Base-by-base conservation (phyloP, 2,113 vertebrate genomes). In the Papio anubis region DNA sequence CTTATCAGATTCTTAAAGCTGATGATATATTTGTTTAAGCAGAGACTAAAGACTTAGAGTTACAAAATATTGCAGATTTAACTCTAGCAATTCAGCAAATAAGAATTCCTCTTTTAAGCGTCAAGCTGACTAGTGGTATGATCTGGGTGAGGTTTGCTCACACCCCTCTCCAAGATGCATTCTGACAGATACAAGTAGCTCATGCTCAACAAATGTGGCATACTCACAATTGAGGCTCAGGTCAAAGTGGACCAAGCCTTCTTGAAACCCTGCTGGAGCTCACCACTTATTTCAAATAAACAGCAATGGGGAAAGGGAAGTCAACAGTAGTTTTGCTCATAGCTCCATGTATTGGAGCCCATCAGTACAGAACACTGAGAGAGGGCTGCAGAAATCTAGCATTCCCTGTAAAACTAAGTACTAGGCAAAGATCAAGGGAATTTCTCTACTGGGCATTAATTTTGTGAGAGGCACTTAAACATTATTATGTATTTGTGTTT, bases 1-100 rank as follows among this genome's bases (percentile, higher is more conserved):
- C 79, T 94, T 91, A 57, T 79, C 45, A 9, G 55, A 82, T 76
- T 89, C 75, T 68, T 83, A 52, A 92, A 92, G 48, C 55, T 79
- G 93, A 50, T 94, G 66, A 50, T 92, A 14, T n/a, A 95, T 88
- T 94, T 95, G 59, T 90, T 95, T 84, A 55, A 89, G 82, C 43
- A 89, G 48, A 66, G 48, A 80, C 61, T 23, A 64, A 96, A 55
- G 66, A 90, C n/a, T 81, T 38, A 38, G 38, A 85, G 52, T 80
- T 75, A 52, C 7, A 94, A 84, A 79, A 86, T 40, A 70, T 30
- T 92, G 68, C 7, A 80, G 40, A 35, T 76, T 23, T 94, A 48
- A 57, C 16, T 84, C 43, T 32, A 52, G 90, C 57, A 50, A 35
- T 40, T 92, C 35, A 64, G 55, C 45, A 59, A 91, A 64, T 57